Conservation (phyloP, 2,113 vertebrate species). For the Ceyx cyanopectus region DNA sequence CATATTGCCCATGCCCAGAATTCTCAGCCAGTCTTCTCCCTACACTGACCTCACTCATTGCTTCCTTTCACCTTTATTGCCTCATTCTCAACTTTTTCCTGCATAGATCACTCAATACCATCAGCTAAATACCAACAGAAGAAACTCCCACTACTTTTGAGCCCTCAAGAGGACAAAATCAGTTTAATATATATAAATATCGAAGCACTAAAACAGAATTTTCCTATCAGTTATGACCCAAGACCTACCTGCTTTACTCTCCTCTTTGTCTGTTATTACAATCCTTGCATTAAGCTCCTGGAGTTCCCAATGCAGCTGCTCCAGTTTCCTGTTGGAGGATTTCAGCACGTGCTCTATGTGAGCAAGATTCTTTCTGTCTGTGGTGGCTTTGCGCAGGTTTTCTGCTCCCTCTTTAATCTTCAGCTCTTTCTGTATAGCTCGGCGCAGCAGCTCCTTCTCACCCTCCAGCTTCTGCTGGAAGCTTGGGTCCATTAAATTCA, state of each 20-base stretch:
- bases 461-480: conserved; percentile 89
- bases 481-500: conserved; percentile 80
- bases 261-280: conserved; percentile 81
- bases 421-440: conserved; percentile 93
- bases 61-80: neutral
- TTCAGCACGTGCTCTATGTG: conserved; percentile 90
- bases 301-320: conserved; percentile 86
- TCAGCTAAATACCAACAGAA: neutral
- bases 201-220: neutral
- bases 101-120: neutral
- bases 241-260: conserved; percentile 45
- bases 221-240: neutral
- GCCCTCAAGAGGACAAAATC: neutral
- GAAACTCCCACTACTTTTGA: neutral
- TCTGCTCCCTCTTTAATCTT: conserved; percentile 96
- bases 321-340: conserved; percentile 86
- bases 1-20: neutral
- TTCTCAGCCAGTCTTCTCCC: neutral
- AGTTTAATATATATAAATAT: neutral
- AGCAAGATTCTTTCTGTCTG: conserved; percentile 86
- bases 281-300: conserved; percentile 90
- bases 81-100: neutral
- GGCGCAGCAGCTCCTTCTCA: conserved; percentile 87
- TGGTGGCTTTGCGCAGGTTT: conserved; percentile 89
- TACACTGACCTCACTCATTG: neutral